Evolutionary conservation across 2,888 invertebrate species (phyloP), one percentile per base, ranked within the genome.

Genomic region (Escarpia spicata): DNA sequence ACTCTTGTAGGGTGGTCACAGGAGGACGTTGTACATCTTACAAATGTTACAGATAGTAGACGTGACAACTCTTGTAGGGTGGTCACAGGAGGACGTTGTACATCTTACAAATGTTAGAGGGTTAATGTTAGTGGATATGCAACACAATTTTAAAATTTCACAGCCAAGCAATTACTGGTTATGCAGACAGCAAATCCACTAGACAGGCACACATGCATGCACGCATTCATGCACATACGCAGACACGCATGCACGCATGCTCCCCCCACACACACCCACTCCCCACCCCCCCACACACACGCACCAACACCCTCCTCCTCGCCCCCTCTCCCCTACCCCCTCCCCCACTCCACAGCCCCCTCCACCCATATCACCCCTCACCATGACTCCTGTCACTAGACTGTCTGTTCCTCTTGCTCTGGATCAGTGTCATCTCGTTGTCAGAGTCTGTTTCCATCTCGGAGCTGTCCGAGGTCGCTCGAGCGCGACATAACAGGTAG

Each of bases 381-480:
- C 96, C 96, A 94, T 95, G 95, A 93, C 95, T 96, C 92, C 95
- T 95, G 92, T 96, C 95, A 94, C 96, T 96, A 92, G 95, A 94
- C 58, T 95, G 95, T 26, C 96, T 94, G 9, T 43, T 52, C 19
- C 44, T 92, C 43, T 93, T 93, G 8, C 95, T 95, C 92, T 95
- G 94, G 52, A 96, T 96, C 91, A 96, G 95, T 0, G 96, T 96
- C 96, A 96, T 96, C 92, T 96, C 96, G 19, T 95, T 95, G 15
- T 96, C 95, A 10, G 95, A 95, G 91, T 96, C 96, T 0, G 95
- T 95, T 92, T 96, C 96, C 6, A 96, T 95, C 92, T 96, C 96
- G 8, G 96, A 95, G 92, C 95, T 96, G 91, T 96, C 96, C 2
- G 96, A 96, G 10, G 95, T 60, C 52, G 93, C 89, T 4, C 92